Evolutionary conservation across 2,888 invertebrate species (phyloP).

Genomic region (Salticus scenicus): DNA sequence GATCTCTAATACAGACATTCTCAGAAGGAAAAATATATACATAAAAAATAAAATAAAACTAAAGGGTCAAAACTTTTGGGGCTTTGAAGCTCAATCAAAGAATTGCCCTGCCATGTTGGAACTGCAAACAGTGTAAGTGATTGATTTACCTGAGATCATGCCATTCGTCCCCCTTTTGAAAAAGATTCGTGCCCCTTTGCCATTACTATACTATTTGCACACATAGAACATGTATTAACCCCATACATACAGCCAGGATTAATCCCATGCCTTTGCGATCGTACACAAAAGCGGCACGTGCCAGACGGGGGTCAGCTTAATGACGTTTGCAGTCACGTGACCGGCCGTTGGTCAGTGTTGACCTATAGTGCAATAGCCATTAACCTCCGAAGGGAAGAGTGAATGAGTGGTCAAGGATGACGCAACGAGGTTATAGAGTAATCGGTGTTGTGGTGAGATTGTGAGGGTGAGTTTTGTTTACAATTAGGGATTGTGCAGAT

Average conservation of each 20-base stretch:
- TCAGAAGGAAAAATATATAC: no score
- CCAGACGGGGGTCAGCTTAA: neutral
- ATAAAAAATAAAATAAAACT: no score
- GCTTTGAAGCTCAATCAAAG: no score
- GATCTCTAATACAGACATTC: no score
- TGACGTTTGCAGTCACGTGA: constrained; percentile 31
- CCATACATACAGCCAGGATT: neutral
- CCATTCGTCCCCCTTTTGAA: neutral
- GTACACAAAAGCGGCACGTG: constrained; percentile 24
- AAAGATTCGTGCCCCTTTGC: neutral
- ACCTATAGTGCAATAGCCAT: constrained; percentile 43
- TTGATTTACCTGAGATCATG: neutral
- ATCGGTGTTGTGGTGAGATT: neutral
- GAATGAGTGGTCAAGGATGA: constrained; percentile 35
- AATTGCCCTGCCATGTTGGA: no score
- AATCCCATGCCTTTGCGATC: neutral
- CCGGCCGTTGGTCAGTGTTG: constrained; percentile 55
- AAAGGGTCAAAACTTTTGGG: no score
- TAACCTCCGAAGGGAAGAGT: constrained; percentile 26
- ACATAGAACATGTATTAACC: neutral
- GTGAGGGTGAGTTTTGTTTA: neutral
- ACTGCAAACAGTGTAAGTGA: neutral
- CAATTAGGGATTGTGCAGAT: neutral
- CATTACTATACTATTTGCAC: constrained; percentile 6
- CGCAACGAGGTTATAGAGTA: constrained; percentile 24